Conservation (phyloP, 2,113 vertebrate genomes). For the Globicephala melas region DNA sequence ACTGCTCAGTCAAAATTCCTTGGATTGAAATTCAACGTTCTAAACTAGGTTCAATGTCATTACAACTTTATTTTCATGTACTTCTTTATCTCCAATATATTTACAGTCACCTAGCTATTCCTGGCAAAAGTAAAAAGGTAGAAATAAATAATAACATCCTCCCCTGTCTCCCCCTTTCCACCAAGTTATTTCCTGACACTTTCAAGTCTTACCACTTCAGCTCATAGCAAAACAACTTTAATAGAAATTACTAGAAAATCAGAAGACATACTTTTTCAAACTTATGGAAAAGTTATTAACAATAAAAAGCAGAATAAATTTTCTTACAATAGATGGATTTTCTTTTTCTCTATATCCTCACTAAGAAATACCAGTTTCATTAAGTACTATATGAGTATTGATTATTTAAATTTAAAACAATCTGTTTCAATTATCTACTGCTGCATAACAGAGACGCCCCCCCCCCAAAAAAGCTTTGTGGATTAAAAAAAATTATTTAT, state of each 20-base stretch:
- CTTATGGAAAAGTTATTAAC: not conserved
- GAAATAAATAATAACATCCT: not conserved
- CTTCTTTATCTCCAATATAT: not conserved
- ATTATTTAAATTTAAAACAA: not conserved
- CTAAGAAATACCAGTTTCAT: not conserved
- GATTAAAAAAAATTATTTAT: not conserved
- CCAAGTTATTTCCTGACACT: not conserved
- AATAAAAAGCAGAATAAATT: not conserved
- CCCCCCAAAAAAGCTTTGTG: not conserved
- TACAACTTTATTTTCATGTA: not conserved
- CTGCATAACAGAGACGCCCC: not conserved
- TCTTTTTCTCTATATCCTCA: not conserved
- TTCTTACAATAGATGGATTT: not conserved
- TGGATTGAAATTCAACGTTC: not conserved
- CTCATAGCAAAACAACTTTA: not conserved
- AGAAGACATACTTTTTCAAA: not conserved
- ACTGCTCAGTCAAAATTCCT: not conserved
- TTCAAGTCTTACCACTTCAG: not conserved
- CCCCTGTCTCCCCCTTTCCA: not conserved
- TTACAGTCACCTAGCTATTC: not conserved
- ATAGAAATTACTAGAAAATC: not conserved
- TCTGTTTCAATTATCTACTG: not conserved
- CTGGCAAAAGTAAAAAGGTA: not conserved
- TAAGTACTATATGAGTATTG: not conserved
- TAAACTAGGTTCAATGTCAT: not conserved